Evolutionary conservation across 2,113 vertebrate genomes (phyloP), one percentile per base, ranked within the genome.

Genomic region (Marmota flaviventris): DNA sequence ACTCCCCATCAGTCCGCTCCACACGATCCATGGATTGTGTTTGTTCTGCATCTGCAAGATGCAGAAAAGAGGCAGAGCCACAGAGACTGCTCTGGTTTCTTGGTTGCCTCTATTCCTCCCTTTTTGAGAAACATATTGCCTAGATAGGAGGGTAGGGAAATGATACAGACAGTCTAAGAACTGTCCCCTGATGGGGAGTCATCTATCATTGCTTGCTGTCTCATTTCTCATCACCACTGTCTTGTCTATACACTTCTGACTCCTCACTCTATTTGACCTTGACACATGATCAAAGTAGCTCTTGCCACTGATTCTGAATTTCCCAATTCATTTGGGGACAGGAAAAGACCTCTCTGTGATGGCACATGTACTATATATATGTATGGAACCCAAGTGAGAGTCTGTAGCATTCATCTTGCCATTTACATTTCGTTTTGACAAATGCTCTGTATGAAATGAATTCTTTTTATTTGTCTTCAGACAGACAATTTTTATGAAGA

Each of bases 331-430:
- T 91, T 22, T 91, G 73, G 48, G 84, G 51, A 76, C 39, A 37
- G 9, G 8, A 61, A 61, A 89, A 82, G 48, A n/a, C 56, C 14
- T 25, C 20, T 70, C 20, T 67, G 65, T 42, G 67, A 72, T 18
- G 53, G 34, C 8, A 34, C 12, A 0, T 9, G 75, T 24, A 8
- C 39, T 7, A 27, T 18, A 3, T 27, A 37, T 24, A 48, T 8
- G 16, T 0, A 0, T 24, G 58, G 56, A 3, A 32, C 8, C 29
- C 32, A n/a, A 0, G 2, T 11, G 12, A 3, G 86, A 14, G 13
- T 42, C 39, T 29, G 32, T 0, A 0, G 27, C 22, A 22, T 82
- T 82, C 76, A 27, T 48, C n/a, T n/a, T 27, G 0, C 9, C 34
- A 61, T 63, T 90, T 76, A 63, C 13, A 16, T 58, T 85, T 85